Conservation (phyloP, 1,140 invertebrate genomes). For the Cyclargus thomasi region DNA sequence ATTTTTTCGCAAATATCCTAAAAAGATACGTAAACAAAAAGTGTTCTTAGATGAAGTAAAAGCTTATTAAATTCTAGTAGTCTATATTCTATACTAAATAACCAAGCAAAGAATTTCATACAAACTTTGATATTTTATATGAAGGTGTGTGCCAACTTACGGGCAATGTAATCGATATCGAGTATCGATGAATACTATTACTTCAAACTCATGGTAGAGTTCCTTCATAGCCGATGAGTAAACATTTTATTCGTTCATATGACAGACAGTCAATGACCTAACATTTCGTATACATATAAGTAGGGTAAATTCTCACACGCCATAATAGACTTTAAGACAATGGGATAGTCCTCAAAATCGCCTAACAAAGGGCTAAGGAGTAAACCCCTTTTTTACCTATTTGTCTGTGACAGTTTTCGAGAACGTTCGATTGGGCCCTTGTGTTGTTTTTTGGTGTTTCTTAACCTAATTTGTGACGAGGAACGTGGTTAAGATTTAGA, state of each 20-base stretch:
- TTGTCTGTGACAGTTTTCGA: not conserved
- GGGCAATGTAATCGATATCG: no score
- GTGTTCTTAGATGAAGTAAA: no score
- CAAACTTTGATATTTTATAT: no score
- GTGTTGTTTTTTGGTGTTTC: not conserved
- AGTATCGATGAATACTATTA: no score
- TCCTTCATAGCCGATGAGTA: not conserved
- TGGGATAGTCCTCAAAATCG: not conserved
- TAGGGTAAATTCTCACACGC: conserved; percentile 2
- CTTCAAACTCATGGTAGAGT: not conserved
- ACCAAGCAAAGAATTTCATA: no score
- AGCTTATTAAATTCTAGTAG: no score
- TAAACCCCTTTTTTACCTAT: not conserved
- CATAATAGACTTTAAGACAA: not conserved
- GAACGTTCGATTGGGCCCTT: not conserved
- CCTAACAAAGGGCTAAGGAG: not conserved
- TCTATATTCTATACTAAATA: no score
- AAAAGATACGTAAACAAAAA: no score
- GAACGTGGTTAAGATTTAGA: no score
- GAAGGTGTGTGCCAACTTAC: no score
- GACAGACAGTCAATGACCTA: conserved; percentile 16
- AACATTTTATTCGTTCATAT: conserved; percentile 10
- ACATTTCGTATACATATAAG: conserved; percentile 19
- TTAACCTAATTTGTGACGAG: not conserved
- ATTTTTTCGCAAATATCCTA: no score